Percentiles rank a stretch among this genome's conserved stretches.
phyloP scores from a whole-genome alignment of 2,113 vertebrate species.

The Apteryx mantelli region DNA sequence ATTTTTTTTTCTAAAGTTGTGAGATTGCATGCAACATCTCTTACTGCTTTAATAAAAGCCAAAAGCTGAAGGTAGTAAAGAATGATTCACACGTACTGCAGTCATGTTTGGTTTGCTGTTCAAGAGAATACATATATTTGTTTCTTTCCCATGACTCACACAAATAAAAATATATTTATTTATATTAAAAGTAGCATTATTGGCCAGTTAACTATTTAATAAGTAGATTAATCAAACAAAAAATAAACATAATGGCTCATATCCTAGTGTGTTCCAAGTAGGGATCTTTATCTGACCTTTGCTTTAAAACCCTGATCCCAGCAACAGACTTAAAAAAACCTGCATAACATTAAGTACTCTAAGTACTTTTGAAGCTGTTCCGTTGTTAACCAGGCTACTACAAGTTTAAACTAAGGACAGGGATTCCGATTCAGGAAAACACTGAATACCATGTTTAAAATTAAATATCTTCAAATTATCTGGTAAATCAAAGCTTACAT shows the following conservation, averaged over 20 bases:
- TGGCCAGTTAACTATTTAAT: not conserved
- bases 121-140: not conserved
- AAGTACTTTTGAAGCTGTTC: not conserved
- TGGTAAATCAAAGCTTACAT: not conserved
- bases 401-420: not conserved
- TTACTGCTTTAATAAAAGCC: not conserved
- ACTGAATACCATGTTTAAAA: not conserved
- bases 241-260: not conserved
- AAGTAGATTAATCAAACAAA: not conserved
- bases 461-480: not conserved
- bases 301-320: not conserved
- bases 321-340: not conserved
- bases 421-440: not conserved
- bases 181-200: not conserved
- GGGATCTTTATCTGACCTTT: conserved; percentile 1
- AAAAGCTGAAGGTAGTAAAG: not conserved
- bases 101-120: not conserved
- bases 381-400: not conserved
- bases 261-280: not conserved
- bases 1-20: not conserved
- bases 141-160: not conserved
- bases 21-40: not conserved
- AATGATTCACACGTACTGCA: not conserved
- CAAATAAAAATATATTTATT: not conserved
- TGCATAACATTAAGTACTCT: not conserved